A percentile compares a stretch with the other conserved stretches of the same genome.
These are phyloP conservation scores for Limonius californicus DNA, from an alignment of 1,140 invertebrate species.

Conservation along the genomic window DNA sequence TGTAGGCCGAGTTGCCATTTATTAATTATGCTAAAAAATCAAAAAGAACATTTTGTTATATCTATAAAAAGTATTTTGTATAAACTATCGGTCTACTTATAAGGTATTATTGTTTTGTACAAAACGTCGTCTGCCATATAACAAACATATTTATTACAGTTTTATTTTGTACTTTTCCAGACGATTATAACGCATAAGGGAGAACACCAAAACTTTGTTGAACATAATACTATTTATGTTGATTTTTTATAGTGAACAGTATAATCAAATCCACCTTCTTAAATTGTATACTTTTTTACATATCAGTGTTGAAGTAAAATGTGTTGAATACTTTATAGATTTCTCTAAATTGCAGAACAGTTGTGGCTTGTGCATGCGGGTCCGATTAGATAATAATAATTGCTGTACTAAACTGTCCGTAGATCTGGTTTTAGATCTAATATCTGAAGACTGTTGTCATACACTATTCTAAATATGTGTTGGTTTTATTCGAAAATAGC, in stretches of 20 bases:
- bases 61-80: not conserved
- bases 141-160: not conserved
- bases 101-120: not conserved
- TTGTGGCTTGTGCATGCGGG: too few species aligned
- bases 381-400: not conserved
- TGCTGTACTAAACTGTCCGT: conserved; percentile 11
- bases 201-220: conserved; percentile 13
- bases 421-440: conserved; percentile 8
- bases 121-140: conserved; percentile 8
- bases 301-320: conserved; percentile 3
- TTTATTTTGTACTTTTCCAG: not conserved
- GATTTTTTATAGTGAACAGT: not conserved
- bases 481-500: conserved; percentile 6
- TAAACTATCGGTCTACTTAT: not conserved
- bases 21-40: too few species aligned
- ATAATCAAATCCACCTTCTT: not conserved
- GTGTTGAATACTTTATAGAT: too few species aligned
- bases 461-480: conserved; percentile 15
- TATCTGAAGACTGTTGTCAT: conserved; percentile 9
- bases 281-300: conserved; percentile 13
- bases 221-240: not conserved
- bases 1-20: too few species aligned
- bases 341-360: too few species aligned
- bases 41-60: not conserved
- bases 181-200: conserved; percentile 4